Evolutionary conservation across 2,888 invertebrate genomes (phyloP).

Genomic region (Therioaphis trifolii): DNA sequence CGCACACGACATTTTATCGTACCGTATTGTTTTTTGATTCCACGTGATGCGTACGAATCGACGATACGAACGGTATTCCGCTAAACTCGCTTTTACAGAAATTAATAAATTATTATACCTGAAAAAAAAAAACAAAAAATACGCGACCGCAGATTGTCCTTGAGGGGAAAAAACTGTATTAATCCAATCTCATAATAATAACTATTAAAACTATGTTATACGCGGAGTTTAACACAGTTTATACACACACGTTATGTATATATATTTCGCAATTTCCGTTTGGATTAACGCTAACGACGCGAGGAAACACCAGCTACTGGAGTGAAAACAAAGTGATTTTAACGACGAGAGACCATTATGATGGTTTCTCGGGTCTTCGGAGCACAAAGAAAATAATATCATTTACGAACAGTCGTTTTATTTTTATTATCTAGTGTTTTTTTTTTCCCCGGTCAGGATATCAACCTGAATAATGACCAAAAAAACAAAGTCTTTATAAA

Average conservation of each 20-base stretch:
- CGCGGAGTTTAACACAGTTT: too few species aligned
- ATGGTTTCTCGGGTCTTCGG: not conserved
- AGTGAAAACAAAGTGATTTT: constrained; percentile 2
- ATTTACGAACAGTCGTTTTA: too few species aligned
- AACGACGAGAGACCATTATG: not conserved
- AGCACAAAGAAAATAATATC: not conserved
- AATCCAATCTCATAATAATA: constrained; percentile 19
- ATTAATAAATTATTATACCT: too few species aligned
- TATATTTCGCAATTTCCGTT: constrained; percentile 39
- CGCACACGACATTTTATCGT: not conserved
- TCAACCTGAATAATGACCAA: too few species aligned
- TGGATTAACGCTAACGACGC: not conserved
- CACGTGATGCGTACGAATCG: not conserved
- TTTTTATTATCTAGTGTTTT: too few species aligned
- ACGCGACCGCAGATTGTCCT: not conserved
- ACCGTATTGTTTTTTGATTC: not conserved
- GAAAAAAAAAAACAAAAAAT: not conserved
- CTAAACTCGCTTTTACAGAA: too few species aligned
- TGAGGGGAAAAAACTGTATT: not conserved
- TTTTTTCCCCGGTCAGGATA: too few species aligned
- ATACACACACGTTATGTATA: not conserved
- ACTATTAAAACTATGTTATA: not conserved
- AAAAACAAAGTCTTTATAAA: not conserved
- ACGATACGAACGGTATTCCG: too few species aligned
- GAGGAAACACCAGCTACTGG: not conserved